Evolutionary conservation across 2,888 invertebrate genomes (phyloP).

Genomic region (Hypsopygia costalis): DNA sequence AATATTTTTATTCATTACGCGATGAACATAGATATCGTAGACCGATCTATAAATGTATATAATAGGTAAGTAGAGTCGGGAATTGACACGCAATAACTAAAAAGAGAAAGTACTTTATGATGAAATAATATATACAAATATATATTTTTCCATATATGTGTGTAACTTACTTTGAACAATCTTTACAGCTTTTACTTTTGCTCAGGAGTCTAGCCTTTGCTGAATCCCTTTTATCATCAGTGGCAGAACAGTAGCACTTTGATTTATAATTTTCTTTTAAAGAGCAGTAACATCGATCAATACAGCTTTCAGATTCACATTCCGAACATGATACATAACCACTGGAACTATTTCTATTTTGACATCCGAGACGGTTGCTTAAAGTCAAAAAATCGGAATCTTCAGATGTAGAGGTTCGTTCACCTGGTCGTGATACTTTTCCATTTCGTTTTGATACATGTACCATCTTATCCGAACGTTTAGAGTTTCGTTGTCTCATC

Average conservation of each 20-base stretch:
- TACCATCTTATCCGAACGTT: conserved; percentile 60
- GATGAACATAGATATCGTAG: no score
- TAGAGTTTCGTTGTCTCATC: conserved; percentile 59
- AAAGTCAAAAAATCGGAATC: conserved; percentile 81
- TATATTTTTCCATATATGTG: no score
- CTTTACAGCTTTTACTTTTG: conserved; percentile 63
- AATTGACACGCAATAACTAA: no score
- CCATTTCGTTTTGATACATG: conserved; percentile 64
- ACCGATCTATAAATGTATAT: no score
- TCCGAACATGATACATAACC: conserved; percentile 93
- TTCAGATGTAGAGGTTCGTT: conserved; percentile 82
- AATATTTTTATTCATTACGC: no score
- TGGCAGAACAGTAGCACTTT: conserved; percentile 84
- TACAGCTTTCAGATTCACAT: conserved; percentile 93
- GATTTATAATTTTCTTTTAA: conserved; percentile 78
- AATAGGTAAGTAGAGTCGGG: no score
- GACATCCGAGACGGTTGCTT: conserved; percentile 80
- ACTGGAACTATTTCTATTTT: conserved; percentile 83
- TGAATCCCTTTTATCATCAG: conserved; percentile 64
- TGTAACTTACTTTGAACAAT: conserved; percentile 71
- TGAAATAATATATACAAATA: no score
- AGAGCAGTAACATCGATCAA: conserved; percentile 93
- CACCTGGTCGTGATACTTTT: conserved; percentile 74
- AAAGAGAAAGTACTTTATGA: no score
- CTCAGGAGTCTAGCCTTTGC: conserved; percentile 48